Evolutionary conservation across 2,797 vertebrate species (phyloP).

Genomic region (Tragopan temminckii): DNA sequence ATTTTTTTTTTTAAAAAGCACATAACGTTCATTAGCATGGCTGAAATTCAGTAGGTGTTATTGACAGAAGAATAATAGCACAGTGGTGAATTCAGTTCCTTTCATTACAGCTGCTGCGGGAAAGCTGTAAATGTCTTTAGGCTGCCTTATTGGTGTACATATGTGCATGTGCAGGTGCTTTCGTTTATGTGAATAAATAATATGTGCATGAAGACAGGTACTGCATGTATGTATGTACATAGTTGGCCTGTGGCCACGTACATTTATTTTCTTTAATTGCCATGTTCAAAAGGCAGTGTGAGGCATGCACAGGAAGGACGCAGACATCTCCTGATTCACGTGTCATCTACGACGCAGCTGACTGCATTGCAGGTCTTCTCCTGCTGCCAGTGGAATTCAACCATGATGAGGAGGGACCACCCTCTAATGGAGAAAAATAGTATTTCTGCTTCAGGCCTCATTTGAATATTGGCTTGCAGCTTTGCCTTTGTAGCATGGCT

Average conservation of each 20-base stretch:
- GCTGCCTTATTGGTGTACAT: not conserved
- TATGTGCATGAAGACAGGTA: not conserved
- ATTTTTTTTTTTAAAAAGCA: rapidly evolving
- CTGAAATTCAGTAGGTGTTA: not conserved
- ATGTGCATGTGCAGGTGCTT: not conserved
- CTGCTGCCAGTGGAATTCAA: constrained; percentile 60
- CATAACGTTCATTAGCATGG: not conserved
- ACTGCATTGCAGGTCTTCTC: constrained; percentile 46
- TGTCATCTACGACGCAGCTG: constrained; percentile 2
- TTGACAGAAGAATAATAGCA: not conserved
- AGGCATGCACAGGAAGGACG: not conserved
- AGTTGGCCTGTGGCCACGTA: not conserved
- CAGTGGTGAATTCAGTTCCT: not conserved
- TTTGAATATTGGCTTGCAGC: constrained; percentile 47
- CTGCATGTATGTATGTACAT: not conserved
- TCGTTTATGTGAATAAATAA: rapidly evolving
- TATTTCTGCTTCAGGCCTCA: not conserved
- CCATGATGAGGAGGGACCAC: constrained; percentile 54
- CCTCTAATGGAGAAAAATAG: constrained; percentile 63
- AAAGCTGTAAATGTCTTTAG: not conserved
- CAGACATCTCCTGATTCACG: not conserved
- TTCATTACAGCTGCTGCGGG: not conserved
- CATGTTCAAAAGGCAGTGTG: rapidly evolving
- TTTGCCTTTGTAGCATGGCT: constrained; percentile 28
- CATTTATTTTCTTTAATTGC: not conserved